Evolutionary conservation across 1,140 invertebrate species (phyloP), one percentile per base, ranked within the genome.

Genomic region (Samia ricini): DNA sequence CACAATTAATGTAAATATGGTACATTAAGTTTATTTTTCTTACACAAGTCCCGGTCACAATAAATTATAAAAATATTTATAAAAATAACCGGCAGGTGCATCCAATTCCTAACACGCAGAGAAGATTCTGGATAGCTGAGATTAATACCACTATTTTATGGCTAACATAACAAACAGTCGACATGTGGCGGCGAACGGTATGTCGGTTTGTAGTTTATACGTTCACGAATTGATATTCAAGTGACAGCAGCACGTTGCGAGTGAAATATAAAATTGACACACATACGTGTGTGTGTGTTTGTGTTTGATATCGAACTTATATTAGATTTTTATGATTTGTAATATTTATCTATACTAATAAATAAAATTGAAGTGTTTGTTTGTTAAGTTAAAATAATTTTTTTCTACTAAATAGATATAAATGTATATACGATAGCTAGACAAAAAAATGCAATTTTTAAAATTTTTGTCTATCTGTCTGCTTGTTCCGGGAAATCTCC

Each of bases 191-290:
- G 54, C 56, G 12, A 36, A 29, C 6, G 26, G 33, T 12, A 52
- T 20, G 15, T 48, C 36, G 18, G 56, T 29, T 33, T 57, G 8
- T n/a, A 15, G 23, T 56, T 56, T 24, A 7, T 42, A 7, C 64
- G 70, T 65, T 65, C 57, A 69, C 67, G 68, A 74, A 74, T 83
- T 80, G 72, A 76, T 79, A 83, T 83, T 83, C 76, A 76, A 64
- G 71, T 52, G 59, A 67, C 74, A 74, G 60, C 33, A 66, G 68
- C 58, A 49, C 54, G 56, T 52, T 60, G 63, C 67, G 57, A 57
- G 56, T 66, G 62, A 59, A 71, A 71, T 69, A 61, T 66, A 69
- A 74, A 49, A 61, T 54, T 20, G 29, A 12, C 50, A 55, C 65
- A 64, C 48, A 51, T 49, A 42, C 33, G 59, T 50, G 54, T 63